A percentile compares a stretch with the other conserved stretches of the same genome.
Conservation (phyloP, 2,797 vertebrate genomes). For the Cercopithecus neglectus region DNA sequence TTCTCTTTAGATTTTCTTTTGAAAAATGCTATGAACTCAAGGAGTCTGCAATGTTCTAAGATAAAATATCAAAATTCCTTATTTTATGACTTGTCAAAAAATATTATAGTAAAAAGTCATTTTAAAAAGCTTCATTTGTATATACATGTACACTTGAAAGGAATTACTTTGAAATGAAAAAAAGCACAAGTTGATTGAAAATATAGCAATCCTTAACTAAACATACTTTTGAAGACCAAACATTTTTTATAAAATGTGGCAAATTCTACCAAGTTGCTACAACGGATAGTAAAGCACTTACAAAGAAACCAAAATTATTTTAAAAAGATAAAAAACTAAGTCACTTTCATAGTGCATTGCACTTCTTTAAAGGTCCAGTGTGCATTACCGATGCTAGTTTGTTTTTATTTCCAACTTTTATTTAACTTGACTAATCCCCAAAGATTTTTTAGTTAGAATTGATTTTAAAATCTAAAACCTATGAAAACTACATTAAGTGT, state of each 20-base stretch:
- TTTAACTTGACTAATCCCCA: background rate
- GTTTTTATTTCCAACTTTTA: background rate
- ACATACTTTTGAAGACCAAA: background rate
- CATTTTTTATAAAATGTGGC: background rate
- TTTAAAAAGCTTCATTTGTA: background rate
- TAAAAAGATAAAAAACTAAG: slow-evolving; percentile 16
- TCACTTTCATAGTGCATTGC: background rate
- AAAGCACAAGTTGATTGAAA: background rate
- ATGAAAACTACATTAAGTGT: slow-evolving; percentile 11
- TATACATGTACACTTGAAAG: background rate
- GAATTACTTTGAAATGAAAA: slow-evolving; percentile 34
- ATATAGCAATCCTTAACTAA: background rate
- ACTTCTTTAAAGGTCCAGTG: background rate
- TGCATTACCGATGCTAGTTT: background rate
- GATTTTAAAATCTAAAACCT: slow-evolving; percentile 4
- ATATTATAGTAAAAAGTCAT: background rate
- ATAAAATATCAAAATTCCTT: background rate
- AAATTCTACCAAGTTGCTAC: background rate
- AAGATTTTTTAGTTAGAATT: background rate
- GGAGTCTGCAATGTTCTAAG: background rate
- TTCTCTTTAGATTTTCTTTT: slow-evolving; percentile 23
- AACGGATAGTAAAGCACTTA: background rate
- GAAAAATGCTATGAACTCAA: background rate
- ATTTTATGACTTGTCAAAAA: slow-evolving; percentile 18
- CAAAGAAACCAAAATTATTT: background rate